Conservation (phyloP, 2,797 vertebrate genomes). For the Hybognathus amarus region DNA sequence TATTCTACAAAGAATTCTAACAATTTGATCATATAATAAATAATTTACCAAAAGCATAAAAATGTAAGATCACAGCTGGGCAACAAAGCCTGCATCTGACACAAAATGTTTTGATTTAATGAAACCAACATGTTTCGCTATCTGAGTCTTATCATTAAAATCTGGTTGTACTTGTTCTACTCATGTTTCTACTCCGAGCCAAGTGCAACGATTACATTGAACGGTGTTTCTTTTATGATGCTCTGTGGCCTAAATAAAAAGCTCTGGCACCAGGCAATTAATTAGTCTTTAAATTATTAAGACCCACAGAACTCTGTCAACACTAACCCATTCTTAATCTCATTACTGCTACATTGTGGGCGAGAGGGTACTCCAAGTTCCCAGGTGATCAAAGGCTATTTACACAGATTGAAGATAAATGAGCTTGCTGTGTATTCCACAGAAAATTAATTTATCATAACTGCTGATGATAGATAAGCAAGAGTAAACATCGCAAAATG, state of each 20-base stretch:
- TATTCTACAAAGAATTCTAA: neutral
- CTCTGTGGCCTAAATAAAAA: conserved; percentile 42
- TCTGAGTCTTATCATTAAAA: neutral
- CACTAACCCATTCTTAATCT: conserved; percentile 55
- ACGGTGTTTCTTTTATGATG: neutral
- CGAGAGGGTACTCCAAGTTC: conserved; percentile 37
- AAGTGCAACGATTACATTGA: neutral
- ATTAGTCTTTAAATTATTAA: conserved; percentile 62
- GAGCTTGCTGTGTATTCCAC: conserved; percentile 34
- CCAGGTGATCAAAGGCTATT: conserved; percentile 56
- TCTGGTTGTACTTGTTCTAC: neutral
- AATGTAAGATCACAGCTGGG: neutral
- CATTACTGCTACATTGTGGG: conserved; percentile 56
- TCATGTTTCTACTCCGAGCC: neutral
- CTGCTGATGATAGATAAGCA: conserved; percentile 46
- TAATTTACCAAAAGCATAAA: neutral
- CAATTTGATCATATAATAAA: neutral
- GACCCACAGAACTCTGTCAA: conserved; percentile 49
- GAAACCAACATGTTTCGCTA: neutral
- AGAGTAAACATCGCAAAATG: conserved; percentile 33
- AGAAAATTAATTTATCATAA: conserved; percentile 50
- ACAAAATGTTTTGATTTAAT: neutral
- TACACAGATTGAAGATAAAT: conserved; percentile 50
- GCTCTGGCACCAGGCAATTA: conserved; percentile 54
- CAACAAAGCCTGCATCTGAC: neutral